Base-by-base conservation (phyloP, 2,113 vertebrate species). In the Pelecanus crispus region DNA sequence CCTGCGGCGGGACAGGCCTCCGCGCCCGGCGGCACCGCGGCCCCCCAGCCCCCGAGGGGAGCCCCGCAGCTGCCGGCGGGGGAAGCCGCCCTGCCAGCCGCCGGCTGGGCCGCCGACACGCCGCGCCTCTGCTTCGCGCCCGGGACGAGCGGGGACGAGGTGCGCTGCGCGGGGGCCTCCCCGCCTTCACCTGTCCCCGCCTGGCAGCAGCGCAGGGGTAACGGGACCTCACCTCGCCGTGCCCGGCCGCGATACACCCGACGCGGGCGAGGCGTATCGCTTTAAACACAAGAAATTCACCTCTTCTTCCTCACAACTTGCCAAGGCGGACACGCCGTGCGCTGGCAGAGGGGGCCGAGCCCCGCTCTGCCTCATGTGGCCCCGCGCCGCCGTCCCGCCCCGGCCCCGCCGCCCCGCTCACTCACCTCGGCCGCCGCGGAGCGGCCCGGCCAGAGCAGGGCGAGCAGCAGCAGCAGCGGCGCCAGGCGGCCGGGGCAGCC, bases 401-500 rank as follows among this genome's bases (percentile, higher is more conserved):
- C 59, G 6, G 86, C 9, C 40, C 55, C 29, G 4, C 49, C 36
- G 9, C 52, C 40, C 72, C 40, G 14, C 81, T 77, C 68, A 55
- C 91, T 94, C 88, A 92, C 94, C 91, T 90, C 85, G 4, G 92
- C 86, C 13, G 71, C 90, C 11, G 17, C 72, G 36, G 84, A 9
- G n/a, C 80, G 81, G 91, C 88, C 66, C 71, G 80, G 90, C 65
- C 93, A 73, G 5, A 93, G 80, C 80, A 94, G 93, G 83, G 65
- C 53, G 32, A 96, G 90, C 66, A 91, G 86, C 62, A 91, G 86
- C 62, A 94, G 73, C 47, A 55, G 88, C 58, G 22, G 77, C 63
- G 24, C 74, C 85, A 58, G 80, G 77, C 77, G 81, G 40, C 88
- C 11, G 18, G 56, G 58, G 68, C 74, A 45, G 83, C 58, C 62